Percentiles rank a stretch among this genome's conserved stretches.
phyloP scores from a whole-genome alignment of 2,113 vertebrate genomes.

The Platichthys flesus region DNA sequence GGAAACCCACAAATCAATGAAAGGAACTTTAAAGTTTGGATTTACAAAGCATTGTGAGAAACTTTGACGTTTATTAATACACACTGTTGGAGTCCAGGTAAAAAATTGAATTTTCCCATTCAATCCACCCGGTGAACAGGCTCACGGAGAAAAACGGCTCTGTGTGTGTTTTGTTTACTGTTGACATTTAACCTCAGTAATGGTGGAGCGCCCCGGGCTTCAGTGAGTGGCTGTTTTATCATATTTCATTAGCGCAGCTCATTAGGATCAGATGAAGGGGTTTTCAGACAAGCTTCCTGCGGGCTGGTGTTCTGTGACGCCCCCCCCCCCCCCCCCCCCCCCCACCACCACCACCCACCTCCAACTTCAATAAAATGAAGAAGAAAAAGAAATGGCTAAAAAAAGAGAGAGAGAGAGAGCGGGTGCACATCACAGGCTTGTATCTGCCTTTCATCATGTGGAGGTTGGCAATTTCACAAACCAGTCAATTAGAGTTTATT shows the following conservation, averaged over 20 bases:
- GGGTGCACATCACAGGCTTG: slow-evolving; percentile 65
- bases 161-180: slow-evolving; percentile 64
- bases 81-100: not conserved
- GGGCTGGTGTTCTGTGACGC: slow-evolving; percentile 47
- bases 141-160: not conserved
- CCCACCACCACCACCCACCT: slow-evolving; percentile 28
- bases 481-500: slow-evolving; percentile 72
- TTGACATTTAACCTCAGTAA: slow-evolving; percentile 63
- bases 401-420: not conserved
- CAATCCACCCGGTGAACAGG: slow-evolving; percentile 13
- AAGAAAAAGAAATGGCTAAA: too few relatives aligned
- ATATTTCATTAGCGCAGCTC: slow-evolving; percentile 70
- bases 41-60: not conserved
- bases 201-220: slow-evolving; percentile 21
- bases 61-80: not conserved
- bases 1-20: not conserved
- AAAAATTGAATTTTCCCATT: slow-evolving; percentile 4
- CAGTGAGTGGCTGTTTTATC: slow-evolving; percentile 59
- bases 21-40: not conserved
- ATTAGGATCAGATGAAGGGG: slow-evolving; percentile 67
- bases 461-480: slow-evolving; percentile 70
- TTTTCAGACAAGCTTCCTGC: slow-evolving; percentile 53
- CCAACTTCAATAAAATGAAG: slow-evolving; percentile 40
- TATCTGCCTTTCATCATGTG: slow-evolving; percentile 77
- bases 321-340: slow-evolving; percentile 2